These are phyloP conservation scores for Anhinga anhinga DNA, from an alignment of 2,113 vertebrate genomes.

Conservation along the genomic window DNA sequence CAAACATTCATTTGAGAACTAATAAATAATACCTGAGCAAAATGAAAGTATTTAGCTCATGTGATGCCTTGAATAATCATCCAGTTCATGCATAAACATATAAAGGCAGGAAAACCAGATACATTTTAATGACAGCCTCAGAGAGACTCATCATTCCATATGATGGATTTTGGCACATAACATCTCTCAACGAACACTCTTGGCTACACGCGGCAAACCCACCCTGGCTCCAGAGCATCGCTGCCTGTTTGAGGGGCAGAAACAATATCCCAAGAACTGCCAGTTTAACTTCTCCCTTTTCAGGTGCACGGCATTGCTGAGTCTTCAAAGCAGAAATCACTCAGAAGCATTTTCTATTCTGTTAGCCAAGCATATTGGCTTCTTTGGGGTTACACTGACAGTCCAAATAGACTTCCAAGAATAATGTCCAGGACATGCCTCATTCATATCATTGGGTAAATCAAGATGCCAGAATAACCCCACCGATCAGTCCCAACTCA, in stretches of 20 bases:
- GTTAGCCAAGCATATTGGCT: neutral
- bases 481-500: neutral
- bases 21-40: constrained; percentile 50
- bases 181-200: neutral
- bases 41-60: constrained; percentile 15
- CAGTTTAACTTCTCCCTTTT: neutral
- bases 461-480: neutral
- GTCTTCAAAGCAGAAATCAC: neutral
- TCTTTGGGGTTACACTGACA: neutral
- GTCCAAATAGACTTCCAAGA: neutral
- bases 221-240: neutral
- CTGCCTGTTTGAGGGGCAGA: neutral
- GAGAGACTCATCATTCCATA: neutral
- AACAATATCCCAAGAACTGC: neutral
- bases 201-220: neutral
- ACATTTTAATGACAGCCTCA: neutral
- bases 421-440: neutral
- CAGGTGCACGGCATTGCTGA: neutral
- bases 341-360: neutral
- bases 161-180: neutral
- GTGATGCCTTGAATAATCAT: constrained; percentile 22
- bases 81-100: constrained; percentile 5
- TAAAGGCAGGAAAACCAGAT: constrained; percentile 8
- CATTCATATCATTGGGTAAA: neutral
- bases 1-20: neutral